Percentiles rank a stretch among this genome's conserved stretches.
Conservation (phyloP, 2,888 invertebrate genomes). For the Baccha elongata region DNA sequence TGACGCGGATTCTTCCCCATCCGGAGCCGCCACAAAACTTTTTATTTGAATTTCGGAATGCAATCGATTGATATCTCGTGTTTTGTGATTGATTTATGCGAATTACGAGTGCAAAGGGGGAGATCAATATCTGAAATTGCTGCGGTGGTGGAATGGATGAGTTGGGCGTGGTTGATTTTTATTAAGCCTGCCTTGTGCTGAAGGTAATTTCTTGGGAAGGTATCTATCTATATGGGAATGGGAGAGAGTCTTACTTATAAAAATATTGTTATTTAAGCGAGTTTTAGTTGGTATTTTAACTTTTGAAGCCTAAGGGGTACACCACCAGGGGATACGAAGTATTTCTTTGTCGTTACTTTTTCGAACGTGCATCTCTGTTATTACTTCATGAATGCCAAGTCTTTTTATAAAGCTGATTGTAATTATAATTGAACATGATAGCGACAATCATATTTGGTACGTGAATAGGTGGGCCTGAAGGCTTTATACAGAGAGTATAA, state of each 20-base stretch:
- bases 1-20: conserved; percentile 29
- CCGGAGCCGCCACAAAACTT: conserved; percentile 30
- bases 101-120: conserved; percentile 42
- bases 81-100: conserved; percentile 71
- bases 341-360: not conserved
- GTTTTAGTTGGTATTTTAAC: not conserved
- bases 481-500: not conserved
- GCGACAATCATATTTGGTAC: not conserved
- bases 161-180: conserved; percentile 59
- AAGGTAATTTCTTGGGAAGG: conserved; percentile 39
- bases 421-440: conserved; percentile 1
- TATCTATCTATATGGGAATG: too few relatives aligned
- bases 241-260: not conserved
- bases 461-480: not conserved
- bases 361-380: not conserved
- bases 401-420: not conserved
- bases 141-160: conserved; percentile 53
- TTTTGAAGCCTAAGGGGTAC: not conserved
- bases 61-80: conserved; percentile 70
- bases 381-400: not conserved
- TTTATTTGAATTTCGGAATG: conserved; percentile 67
- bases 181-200: not conserved
- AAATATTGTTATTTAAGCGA: conserved; percentile 22
- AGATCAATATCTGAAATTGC: conserved; percentile 70
- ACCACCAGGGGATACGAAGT: not conserved